Base-by-base conservation (phyloP, 2,797 vertebrate genomes). In the Hypotaenidia okinawae region DNA sequence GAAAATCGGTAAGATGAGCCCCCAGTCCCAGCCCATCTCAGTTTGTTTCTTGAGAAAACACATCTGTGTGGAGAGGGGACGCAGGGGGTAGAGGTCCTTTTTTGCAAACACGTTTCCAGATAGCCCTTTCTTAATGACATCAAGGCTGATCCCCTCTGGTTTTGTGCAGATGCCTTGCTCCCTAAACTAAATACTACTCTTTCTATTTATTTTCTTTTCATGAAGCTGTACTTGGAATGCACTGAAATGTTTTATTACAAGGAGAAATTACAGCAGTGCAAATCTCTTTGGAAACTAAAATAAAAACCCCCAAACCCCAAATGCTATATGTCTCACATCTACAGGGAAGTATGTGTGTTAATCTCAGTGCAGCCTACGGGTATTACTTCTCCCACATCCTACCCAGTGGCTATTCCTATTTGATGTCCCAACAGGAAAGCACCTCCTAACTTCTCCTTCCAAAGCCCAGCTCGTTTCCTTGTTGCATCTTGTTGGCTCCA, bases 1-100 rank as follows among this genome's bases (percentile, higher is more conserved):
- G 45, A 63, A 94, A 89, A 78, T 7, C 27, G 9, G 54, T 77
- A 85, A 91, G 35, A 87, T 33, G 61, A 93, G 32, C 75, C 41
- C 41, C 54, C 25, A 18, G 25, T 6, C 41, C 64, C 70, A 73
- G 47, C 67, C 47, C 54, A 55, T 85, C 32, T 62, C 16, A 2
- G 72, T 33, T 33, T 86, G 79, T 72, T 93, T 75, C 69, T 78
- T 90, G 69, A 96, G 73, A 81, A 86, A 91, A 88, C 79, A 93
- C 43, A 3, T 28, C 11, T n/a, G 58, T 23, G 37, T 47, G 73
- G 37, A 35, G 83, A 59, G 30, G 21, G 9, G 21, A 84, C 1
- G 4, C 7, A 47, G 70, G 0, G 24, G 47, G 28, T 28, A 22
- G 61, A 30, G n/a, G 30, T 51, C 80, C 11, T n/a, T 43, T 79